These are phyloP conservation scores for Plagodis pulveraria DNA, from an alignment of 2,888 invertebrate genomes.

Conservation along the genomic window DNA sequence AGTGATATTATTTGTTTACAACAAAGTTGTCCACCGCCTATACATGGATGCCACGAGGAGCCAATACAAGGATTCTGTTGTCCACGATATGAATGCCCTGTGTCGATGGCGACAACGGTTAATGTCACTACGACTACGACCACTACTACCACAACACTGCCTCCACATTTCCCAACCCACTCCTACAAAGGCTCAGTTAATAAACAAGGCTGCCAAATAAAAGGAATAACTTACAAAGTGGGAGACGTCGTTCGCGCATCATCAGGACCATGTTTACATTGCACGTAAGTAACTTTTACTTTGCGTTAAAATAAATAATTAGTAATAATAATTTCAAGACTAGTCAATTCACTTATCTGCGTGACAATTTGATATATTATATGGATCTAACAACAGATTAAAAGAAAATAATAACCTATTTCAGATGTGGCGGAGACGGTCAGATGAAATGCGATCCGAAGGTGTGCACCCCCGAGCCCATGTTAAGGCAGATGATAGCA, in stretches of 20 bases:
- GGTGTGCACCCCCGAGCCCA: constrained; percentile 95
- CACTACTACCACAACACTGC: constrained; percentile 93
- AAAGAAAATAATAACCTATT: constrained; percentile 42
- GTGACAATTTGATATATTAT: no score
- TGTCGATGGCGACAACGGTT: constrained; percentile 92
- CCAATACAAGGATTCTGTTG: constrained; percentile 97
- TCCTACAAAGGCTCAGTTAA: constrained; percentile 91
- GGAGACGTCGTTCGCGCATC: constrained; percentile 94
- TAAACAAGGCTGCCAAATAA: constrained; percentile 93
- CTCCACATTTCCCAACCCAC: constrained; percentile 92
- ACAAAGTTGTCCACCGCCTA: constrained; percentile 97
- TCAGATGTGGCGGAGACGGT: constrained; percentile 95
- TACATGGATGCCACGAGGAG: constrained; percentile 95
- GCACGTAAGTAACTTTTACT: constrained; percentile 90
- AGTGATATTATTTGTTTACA: constrained; percentile 97
- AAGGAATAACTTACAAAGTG: constrained; percentile 93
- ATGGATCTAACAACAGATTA: no score
- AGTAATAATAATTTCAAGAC: no score
- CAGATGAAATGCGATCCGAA: constrained; percentile 98
- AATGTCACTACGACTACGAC: constrained; percentile 95
- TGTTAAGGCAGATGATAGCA: constrained; percentile 95
- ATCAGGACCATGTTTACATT: constrained; percentile 96
- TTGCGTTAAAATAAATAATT: no score
- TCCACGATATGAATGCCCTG: constrained; percentile 96
- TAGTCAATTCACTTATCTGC: neutral